Evolutionary conservation across 2,113 vertebrate species (phyloP), one percentile per base, ranked within the genome.

Genomic region (Leptobrachium ailaonicum): DNA sequence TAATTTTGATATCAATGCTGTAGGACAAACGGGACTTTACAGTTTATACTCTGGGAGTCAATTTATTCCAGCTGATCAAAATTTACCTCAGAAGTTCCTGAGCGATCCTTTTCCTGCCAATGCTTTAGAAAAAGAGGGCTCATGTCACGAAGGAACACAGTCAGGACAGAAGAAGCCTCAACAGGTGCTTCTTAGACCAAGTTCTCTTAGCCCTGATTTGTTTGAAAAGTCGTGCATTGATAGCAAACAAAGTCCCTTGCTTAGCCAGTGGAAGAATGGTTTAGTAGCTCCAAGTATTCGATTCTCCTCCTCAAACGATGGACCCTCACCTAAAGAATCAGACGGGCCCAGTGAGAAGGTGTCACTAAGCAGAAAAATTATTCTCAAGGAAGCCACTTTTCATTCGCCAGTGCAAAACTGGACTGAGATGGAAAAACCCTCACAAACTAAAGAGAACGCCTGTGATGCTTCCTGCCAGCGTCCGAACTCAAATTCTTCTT

Each of bases 1-100:
- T 82, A 96, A 90, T 85, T 99, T 99, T 89, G 98, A 99, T 88
- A 99, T 99, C 80, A 98, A 99, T 82, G 83, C 94, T 56, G 93
- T 99, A 75, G 95, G 95, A 32, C 96, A 97, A 85, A 93, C 94
- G 0, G 94, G 96, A 76, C 98, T 98, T 90, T 97, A 95, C 75
- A 95, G 95, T 86, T 93, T 96, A 32, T 99, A 99, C 86, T 95
- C 95, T 2, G 92, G 95, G 71, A 99, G 91, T 87, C 96, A 98
- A 82, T 99, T 99, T 90, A 93, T 98, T 72, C 90, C 97, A 75
- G 96, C 96, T 66, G 98, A 99, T 91, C 97, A 98, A 80, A 95
- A 94, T 86, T 88, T 99, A 83, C 98, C 98, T 12, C 91, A 96
- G 53, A 99, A 96, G 77, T 99, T 99, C 82, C 87, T 99, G 75